A percentile compares a stretch with the other conserved stretches of the same genome.
Evolutionary conservation across 2,888 invertebrate species (phyloP).

Genomic region (Pyrochroa serraticornis): DNA sequence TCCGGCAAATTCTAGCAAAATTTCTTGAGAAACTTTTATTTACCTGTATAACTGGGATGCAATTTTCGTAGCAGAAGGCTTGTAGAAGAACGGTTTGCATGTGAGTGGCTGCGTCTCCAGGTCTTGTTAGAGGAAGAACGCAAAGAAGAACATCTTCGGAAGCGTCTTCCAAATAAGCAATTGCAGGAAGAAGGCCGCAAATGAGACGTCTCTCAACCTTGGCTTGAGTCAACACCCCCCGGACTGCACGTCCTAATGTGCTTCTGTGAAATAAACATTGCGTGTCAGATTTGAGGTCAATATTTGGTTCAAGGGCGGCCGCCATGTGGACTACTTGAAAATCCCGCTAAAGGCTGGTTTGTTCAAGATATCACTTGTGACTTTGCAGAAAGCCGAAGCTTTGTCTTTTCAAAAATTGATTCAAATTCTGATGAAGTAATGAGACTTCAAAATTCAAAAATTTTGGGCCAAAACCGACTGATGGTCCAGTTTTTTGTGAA

Average conservation of each 20-base stretch:
- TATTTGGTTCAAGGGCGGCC: background rate
- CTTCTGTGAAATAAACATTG: slow-evolving; percentile 53
- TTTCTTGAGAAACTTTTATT: slow-evolving; percentile 22
- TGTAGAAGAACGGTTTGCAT: slow-evolving; percentile 79
- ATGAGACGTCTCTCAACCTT: slow-evolving; percentile 65
- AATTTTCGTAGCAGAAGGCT: slow-evolving; percentile 80
- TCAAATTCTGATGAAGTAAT: too few relatives aligned
- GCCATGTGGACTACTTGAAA: background rate
- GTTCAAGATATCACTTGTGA: background rate
- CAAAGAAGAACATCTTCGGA: slow-evolving; percentile 71
- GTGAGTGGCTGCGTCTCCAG: slow-evolving; percentile 76
- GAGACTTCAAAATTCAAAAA: too few relatives aligned
- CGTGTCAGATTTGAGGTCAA: slow-evolving; percentile 20
- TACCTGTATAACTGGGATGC: slow-evolving; percentile 77
- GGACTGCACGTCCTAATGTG: slow-evolving; percentile 61
- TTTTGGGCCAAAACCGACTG: background rate
- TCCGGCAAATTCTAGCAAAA: too few relatives aligned
- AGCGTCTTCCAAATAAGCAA: slow-evolving; percentile 65
- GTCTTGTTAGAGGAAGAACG: slow-evolving; percentile 69
- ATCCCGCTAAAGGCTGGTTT: too few relatives aligned
- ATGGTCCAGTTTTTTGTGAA: background rate
- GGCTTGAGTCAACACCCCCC: slow-evolving; percentile 63
- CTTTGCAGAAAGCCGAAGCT: slow-evolving; percentile 3
- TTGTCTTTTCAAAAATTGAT: too few relatives aligned
- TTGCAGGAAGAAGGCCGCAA: slow-evolving; percentile 68